These are phyloP conservation scores for Numenius arquata DNA, from an alignment of 2,113 vertebrate species.

Conservation along the genomic window DNA sequence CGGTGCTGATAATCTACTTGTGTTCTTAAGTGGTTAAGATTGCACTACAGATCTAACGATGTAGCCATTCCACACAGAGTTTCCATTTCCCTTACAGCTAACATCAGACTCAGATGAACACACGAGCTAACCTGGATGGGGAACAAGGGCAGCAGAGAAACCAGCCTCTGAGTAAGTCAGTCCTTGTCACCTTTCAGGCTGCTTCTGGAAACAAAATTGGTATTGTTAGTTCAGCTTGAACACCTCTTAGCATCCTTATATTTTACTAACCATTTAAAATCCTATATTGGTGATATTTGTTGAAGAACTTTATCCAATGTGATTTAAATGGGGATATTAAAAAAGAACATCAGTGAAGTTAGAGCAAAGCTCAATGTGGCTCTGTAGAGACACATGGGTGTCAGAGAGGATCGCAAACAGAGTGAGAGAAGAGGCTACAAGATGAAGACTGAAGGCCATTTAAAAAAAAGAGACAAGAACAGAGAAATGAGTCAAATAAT, in stretches of 20 bases:
- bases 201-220: constrained; percentile 25
- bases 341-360: neutral
- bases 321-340: neutral
- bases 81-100: neutral
- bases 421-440: neutral
- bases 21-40: neutral
- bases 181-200: constrained; percentile 41
- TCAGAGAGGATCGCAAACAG: neutral
- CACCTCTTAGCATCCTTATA: neutral
- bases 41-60: neutral
- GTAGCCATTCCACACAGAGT: neutral
- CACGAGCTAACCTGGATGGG: neutral
- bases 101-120: neutral
- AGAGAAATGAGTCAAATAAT: neutral
- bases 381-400: neutral
- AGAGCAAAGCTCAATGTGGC: neutral
- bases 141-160: constrained; percentile 37
- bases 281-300: neutral
- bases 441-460: neutral
- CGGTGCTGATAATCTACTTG: neutral
- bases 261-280: neutral
- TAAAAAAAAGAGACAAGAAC: neutral
- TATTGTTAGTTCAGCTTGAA: neutral
- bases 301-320: neutral
- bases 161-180: neutral